These are phyloP conservation scores for Penelope pileata DNA, from an alignment of 2,113 vertebrate species.

Conservation along the genomic window DNA sequence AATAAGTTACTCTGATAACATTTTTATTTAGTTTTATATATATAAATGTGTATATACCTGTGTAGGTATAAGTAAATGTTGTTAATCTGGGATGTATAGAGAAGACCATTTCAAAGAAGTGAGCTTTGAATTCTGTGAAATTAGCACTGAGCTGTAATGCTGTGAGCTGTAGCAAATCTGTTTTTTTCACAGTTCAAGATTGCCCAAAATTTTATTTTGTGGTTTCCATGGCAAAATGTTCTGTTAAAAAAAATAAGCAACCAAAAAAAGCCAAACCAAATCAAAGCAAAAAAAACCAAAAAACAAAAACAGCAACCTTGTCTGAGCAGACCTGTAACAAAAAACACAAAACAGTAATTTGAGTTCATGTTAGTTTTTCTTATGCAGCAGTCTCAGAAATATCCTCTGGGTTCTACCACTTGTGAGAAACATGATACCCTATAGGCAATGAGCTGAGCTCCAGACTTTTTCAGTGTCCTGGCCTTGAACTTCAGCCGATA, in stretches of 20 bases:
- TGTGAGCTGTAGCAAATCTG: neutral
- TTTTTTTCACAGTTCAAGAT: neutral
- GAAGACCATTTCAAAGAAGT: neutral
- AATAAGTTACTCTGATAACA: neutral
- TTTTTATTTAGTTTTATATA: neutral
- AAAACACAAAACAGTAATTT: neutral
- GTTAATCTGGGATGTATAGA: neutral
- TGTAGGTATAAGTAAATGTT: neutral
- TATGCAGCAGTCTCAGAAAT: neutral
- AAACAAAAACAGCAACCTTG: neutral
- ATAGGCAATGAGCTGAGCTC: neutral
- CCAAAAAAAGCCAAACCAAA: too few relatives aligned
- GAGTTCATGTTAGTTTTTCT: neutral
- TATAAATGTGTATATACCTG: neutral
- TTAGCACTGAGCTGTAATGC: neutral
- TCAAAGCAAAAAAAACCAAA: neutral
- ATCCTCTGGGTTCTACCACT: neutral
- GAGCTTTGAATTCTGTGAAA: neutral
- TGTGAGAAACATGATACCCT: neutral
- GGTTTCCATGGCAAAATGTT: neutral
- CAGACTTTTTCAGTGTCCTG: neutral
- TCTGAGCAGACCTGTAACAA: neutral
- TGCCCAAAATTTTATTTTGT: neutral
- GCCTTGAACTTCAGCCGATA: neutral
- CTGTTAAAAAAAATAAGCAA: neutral